A percentile compares a stretch with the other conserved stretches of the same genome.
These are phyloP conservation scores for Punctoribates punctum DNA, from an alignment of 2,888 invertebrate genomes.

Conservation along the genomic window DNA sequence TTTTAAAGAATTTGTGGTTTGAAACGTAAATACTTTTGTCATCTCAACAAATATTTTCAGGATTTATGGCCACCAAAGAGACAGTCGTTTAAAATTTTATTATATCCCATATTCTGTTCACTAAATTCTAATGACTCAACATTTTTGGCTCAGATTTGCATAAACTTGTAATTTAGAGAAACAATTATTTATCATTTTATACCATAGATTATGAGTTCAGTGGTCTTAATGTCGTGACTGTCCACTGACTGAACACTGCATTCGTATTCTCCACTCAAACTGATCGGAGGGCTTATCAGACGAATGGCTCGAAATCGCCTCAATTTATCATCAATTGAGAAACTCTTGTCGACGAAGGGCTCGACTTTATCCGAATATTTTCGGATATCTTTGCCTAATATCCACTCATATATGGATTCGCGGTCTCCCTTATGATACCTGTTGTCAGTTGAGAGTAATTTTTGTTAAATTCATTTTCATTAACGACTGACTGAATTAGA, in stretches of 20 bases:
- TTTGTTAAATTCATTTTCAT: constrained; percentile 1
- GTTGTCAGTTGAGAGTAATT: neutral
- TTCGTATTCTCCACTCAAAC: constrained; percentile 46
- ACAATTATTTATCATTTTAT: constrained; percentile 11
- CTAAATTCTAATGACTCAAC: neutral
- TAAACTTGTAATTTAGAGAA: neutral
- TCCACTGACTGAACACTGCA: constrained; percentile 47
- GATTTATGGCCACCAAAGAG: neutral
- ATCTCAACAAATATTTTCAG: neutral
- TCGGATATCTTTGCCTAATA: constrained; percentile 42
- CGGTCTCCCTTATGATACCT: constrained; percentile 47
- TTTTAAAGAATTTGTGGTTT: constrained; percentile 11
- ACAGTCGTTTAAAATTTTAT: constrained; percentile 4
- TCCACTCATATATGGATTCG: constrained; percentile 48
- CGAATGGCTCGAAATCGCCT: constrained; percentile 41
- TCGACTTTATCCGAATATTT: constrained; percentile 35
- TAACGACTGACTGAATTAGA: neutral
- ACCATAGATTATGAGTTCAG: constrained; percentile 47
- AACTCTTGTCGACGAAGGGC: constrained; percentile 40
- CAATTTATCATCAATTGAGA: constrained; percentile 18
- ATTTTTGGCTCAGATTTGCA: neutral
- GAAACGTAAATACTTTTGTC: constrained; percentile 16
- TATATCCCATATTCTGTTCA: neutral
- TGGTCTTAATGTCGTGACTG: constrained; percentile 44
- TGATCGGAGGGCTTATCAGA: constrained; percentile 44